phyloP scores from a whole-genome alignment of 2,888 invertebrate species.

The Pyrochroa serraticornis region DNA sequence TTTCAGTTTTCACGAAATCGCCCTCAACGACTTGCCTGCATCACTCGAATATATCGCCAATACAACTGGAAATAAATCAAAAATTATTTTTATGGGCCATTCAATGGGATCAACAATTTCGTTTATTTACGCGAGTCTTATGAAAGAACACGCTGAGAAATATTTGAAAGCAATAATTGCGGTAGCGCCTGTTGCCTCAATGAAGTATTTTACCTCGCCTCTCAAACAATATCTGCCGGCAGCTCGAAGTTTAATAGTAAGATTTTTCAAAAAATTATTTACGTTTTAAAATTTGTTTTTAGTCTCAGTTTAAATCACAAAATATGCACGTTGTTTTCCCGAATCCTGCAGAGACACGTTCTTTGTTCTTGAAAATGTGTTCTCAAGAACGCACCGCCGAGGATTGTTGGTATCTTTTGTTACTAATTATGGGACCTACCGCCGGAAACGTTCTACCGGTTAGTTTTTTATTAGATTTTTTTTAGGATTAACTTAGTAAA shows the following conservation, averaged over 20 bases:
- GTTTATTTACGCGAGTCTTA: background rate
- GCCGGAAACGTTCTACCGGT: too few relatives aligned
- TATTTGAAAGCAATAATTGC: background rate
- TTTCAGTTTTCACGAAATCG: constrained; percentile 2
- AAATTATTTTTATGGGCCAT: constrained; percentile 4
- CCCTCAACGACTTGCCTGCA: background rate
- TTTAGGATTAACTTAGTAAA: too few relatives aligned
- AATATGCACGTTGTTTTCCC: too few relatives aligned
- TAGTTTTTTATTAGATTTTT: too few relatives aligned
- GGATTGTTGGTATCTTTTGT: background rate
- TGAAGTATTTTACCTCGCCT: background rate
- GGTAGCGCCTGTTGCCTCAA: background rate
- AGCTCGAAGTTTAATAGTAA: too few relatives aligned
- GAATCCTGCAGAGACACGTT: too few relatives aligned
- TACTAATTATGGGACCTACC: too few relatives aligned
- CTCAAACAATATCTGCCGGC: too few relatives aligned
- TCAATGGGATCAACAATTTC: constrained; percentile 6
- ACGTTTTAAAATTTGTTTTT: too few relatives aligned
- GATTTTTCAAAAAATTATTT: too few relatives aligned
- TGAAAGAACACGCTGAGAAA: constrained; percentile 1
- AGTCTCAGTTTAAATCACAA: too few relatives aligned
- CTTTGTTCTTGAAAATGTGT: background rate
- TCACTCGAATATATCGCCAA: background rate
- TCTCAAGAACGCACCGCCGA: background rate
- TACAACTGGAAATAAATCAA: background rate